Percentiles rank a stretch among this genome's conserved stretches.
These are phyloP conservation scores for Phallusia fumigata DNA, from an alignment of 23 tunicate species.

Conservation along the genomic window DNA sequence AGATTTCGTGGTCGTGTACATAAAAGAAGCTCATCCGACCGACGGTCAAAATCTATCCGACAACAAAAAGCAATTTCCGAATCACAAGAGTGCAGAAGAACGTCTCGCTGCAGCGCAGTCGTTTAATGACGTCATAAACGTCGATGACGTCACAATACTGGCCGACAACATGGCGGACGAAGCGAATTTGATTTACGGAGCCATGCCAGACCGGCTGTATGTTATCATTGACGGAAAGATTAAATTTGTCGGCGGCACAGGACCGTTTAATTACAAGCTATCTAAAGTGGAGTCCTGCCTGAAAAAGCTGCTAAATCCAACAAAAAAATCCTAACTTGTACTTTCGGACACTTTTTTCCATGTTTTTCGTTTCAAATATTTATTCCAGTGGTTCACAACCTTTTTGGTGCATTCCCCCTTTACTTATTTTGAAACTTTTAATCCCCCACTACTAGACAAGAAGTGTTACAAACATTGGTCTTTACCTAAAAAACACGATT, in stretches of 20 bases:
- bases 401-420: neutral
- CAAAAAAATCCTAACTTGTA: too few relatives aligned
- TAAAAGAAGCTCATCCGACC: neutral
- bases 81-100: neutral
- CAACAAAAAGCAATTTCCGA: neutral
- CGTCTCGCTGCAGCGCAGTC: neutral
- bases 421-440: neutral
- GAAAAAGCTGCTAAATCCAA: too few relatives aligned
- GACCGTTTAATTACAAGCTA: slow-evolving; percentile 13
- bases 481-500: too few relatives aligned
- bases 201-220: slow-evolving; percentile 19
- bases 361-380: neutral
- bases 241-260: slow-evolving; percentile 10
- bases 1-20: neutral
- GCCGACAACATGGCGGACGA: neutral
- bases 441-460: too few relatives aligned
- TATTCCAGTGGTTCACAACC: neutral
- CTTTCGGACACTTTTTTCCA: neutral
- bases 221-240: slow-evolving; percentile 9
- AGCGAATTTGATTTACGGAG: slow-evolving; percentile 3
- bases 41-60: neutral
- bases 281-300: neutral
- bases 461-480: too few relatives aligned
- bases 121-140: neutral
- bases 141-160: neutral